Base-by-base conservation (phyloP, 2,113 vertebrate species). In the Calcarius ornatus region DNA sequence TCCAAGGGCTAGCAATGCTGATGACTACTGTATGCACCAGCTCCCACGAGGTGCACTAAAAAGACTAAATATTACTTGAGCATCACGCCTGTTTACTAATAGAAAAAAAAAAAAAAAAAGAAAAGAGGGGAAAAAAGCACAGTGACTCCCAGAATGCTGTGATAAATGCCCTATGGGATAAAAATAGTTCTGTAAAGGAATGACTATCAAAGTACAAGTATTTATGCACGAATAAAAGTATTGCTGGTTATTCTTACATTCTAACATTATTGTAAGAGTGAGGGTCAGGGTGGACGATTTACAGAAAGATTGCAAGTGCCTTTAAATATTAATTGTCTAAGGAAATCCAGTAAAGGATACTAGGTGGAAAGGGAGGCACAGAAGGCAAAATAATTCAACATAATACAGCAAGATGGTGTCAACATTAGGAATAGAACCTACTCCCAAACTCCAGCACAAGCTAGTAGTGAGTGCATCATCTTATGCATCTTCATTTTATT, bases 101-200 rank as follows among this genome's bases (percentile, higher is more conserved):
- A 18, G 23, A 15, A 0, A 6, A 9, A 51, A 31, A 50, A 25
- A n/a, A n/a, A n/a, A 50, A 27, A 15, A 8, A 9, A 7, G 12
- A 28, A n/a, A 71, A 27, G 6, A 31, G 19, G 1, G 1, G 0
- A 4, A 8, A 60, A 40, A 68, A 38, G 2, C 22, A 42, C 21
- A 33, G 2, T n/a, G 42, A 73, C 31, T 86, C 28, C 24, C 15
- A 60, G 47, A 86, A 78, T 77, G 13, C 47, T 80, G 37, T 68
- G 40, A 65, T 82, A 3, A 15, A 42, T 90, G 23, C 8, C 40
- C 6, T 69, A 0, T n/a, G 42, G 30, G 12, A 81, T 51, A 70
- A 78, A 88, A 83, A 59, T 68, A 37, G 48, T 45, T 53, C 70
- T 79, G 12, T 53, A 71, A n/a, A 61, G 45, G 5, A 45, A 10